Base-by-base conservation (phyloP, 2,113 vertebrate species). In the Pardalotus punctatus region DNA sequence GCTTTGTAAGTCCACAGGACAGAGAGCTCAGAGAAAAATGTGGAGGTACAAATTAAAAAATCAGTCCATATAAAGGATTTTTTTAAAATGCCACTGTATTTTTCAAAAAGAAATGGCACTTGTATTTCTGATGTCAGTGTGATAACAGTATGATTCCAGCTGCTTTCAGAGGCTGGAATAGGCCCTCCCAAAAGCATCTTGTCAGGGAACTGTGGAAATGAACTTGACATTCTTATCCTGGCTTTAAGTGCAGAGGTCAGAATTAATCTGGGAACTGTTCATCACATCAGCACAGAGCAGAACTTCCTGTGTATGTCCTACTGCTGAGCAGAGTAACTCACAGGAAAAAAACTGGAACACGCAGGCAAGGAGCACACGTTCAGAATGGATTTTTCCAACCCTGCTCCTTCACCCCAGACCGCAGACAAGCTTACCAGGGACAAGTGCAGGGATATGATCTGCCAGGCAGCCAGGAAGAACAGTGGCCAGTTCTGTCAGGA, bases 381-480 rank as follows among this genome's bases (percentile, higher is more conserved):
- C 16, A 20, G 64, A 69, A 54, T 1, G 10, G 50, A 40, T 9
- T 29, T 15, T 81, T n/a, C 21, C 73, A 84, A 5, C 23, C 33
- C 62, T 47, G 23, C 48, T 65, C 57, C 51, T 62, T 40, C 76
- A 45, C 15, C 50, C 25, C 40, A 45, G 18, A 45, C 27, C 48
- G 38, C 5, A 1, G 71, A 35, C 10, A 28, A 42, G 36, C 60
- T 95, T 98, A 99, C 99, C 99, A 92, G 99, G 98, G 73, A 99
- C 91, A 3, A 99, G 96, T 1, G 97, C 96, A 18, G 99, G 98
- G 89, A 99, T 96, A 84, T 99, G 99, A 73, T 98, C 98, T 3
- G 98, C 98, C 94, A 99, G 98, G 69, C 98, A 98, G 80, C 99
- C 99, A 0, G 99, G 99, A 27, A 99, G 97, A 36, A 98, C 98